phyloP scores from a whole-genome alignment of 2,113 vertebrate genomes.

The Haemorhous mexicanus region DNA sequence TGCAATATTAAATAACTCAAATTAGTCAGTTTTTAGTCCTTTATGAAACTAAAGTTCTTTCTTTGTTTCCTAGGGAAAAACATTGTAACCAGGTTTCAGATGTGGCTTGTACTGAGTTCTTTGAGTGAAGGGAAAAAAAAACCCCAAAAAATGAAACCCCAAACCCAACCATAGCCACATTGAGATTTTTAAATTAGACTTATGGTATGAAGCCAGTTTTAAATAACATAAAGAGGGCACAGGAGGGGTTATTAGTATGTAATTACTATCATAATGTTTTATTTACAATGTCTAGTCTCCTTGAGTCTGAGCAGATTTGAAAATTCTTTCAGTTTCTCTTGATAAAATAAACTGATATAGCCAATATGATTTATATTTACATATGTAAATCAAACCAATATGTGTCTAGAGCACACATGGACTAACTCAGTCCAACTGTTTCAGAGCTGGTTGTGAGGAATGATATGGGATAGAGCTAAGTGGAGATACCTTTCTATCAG shows the following conservation, averaged over 20 bases:
- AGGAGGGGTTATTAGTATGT: background rate
- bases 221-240: background rate
- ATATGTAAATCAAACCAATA: conserved; percentile 41
- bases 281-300: conserved; percentile 10
- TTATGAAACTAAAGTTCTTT: background rate
- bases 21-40: background rate
- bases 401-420: conserved; percentile 31
- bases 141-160: background rate
- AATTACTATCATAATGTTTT: conserved; percentile 25
- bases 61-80: background rate
- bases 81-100: background rate
- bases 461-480: background rate
- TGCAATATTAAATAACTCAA: background rate
- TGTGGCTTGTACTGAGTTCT: background rate
- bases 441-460: background rate
- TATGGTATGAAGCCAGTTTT: background rate
- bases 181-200: background rate
- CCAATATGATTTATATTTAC: conserved; percentile 26
- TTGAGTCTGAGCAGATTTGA: conserved; percentile 39
- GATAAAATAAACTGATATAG: conserved; percentile 46
- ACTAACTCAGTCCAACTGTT: background rate
- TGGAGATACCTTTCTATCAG: background rate
- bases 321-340: conserved; percentile 6
- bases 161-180: background rate
- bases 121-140: background rate